Evolutionary conservation across 2,113 vertebrate species (phyloP), one percentile per base, ranked within the genome.

Genomic region (Isurus oxyrinchus): DNA sequence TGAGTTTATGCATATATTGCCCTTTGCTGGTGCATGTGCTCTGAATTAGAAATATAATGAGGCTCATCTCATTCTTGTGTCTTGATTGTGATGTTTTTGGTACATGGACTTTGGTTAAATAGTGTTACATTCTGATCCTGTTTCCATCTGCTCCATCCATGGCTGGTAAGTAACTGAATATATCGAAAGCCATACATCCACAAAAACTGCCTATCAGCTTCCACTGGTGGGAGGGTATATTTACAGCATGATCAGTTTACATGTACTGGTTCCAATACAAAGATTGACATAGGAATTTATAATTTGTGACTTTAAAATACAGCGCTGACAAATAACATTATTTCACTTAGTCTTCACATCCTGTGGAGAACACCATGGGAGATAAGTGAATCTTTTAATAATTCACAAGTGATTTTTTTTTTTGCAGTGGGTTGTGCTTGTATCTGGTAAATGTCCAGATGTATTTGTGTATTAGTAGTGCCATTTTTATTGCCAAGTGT

Each of bases 41-140:
- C 79, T 40, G 90, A 93, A 93, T 93, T 93, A 35, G 61, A 93
- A 93, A 93, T 93, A 93, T 21, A 93, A 61, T 93, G 31, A 63
- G 3, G 31, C 88, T 91, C 57, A 23, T 31, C 79, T n/a, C 35
- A 21, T 63, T n/a, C n/a, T 93, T 14, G 4, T 93, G 14, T 93
- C 57, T 61, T 40, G 3, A 79, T 79, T 59, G 23, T 55, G 23
- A 55, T 57, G 53, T 53, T 91, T 27, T 59, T 11, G 27, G 87
- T 90, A 91, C n/a, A 44, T 19, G 13, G 1, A 13, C 35, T 35
- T 8, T 61, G 57, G 84, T 25, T 90, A 57, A 57, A 35, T 57
- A 27, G 57, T 55, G 86, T 27, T 23, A 11, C 8, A 5, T 91
- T 13, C 57, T 14, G 3, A 61, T n/a, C 57, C 55, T n/a, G 35